Base-by-base conservation (phyloP, 2,888 invertebrate genomes). In the Xanthorhoe spadicearia region DNA sequence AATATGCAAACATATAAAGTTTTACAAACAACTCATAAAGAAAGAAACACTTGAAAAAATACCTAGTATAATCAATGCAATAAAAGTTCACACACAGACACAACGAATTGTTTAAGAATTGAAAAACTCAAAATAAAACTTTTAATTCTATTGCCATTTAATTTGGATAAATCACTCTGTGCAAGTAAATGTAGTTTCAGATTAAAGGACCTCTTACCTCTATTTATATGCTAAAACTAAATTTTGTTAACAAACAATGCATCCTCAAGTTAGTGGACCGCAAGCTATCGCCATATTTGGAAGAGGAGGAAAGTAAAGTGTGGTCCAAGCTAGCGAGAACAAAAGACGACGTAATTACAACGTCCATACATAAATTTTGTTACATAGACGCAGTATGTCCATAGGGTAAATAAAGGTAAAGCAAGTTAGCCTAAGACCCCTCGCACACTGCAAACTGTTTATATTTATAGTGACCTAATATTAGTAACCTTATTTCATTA, bases 311-410 rank as follows among this genome's bases (percentile, higher is more conserved):
- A 78, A 82, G 83, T 82, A 82, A 83, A 84, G 83, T 81, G 85
- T 83, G 81, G 82, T 79, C 75, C 72, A 73, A 74, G 80, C 77
- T 75, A 32, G 23, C 79, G 83, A 79, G 85, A 89, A 89, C 88
- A 89, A 91, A 87, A 88, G 84, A 87, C 83, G 83, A 83, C 86
- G 89, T 92, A 92, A 92, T 92, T 92, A 92, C 90, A 89, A 83
- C 88, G 86, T 86, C 90, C 90, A 91, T 92, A 91, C 90, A 92
- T 92, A 91, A 92, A 91, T 92, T 23, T 43, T 51, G 50, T 35
- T 51, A 19, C 38, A 32, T 32, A 32, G 32, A 32, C 32, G 23
- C 35, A 59, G 58, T 7, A 54, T 13, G 19, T 54, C 38, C 7
- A 13, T 19, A 54, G 35, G 0, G 23, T 3, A 51, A 51, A n/a